These are phyloP conservation scores for Camponotus vicinus DNA, from an alignment of 1,140 invertebrate genomes.

Conservation along the genomic window DNA sequence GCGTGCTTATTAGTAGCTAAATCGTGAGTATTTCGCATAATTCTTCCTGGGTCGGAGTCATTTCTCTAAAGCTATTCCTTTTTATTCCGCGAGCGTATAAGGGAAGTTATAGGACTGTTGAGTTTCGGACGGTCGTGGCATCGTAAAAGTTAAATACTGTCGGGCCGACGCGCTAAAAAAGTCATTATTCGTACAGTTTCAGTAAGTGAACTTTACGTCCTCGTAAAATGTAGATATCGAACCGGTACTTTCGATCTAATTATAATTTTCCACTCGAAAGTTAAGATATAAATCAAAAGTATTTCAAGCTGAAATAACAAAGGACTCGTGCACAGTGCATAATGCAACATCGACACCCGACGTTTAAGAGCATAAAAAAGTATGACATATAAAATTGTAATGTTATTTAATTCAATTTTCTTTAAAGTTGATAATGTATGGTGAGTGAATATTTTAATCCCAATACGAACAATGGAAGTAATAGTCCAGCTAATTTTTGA, in stretches of 20 bases:
- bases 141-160: slow-evolving; percentile 39
- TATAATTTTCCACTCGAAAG: slow-evolving; percentile 26
- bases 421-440: slow-evolving; percentile 8
- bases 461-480: slow-evolving; percentile 18
- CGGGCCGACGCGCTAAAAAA: background rate
- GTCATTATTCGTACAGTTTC: background rate
- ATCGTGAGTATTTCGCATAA: slow-evolving; percentile 45
- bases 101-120: slow-evolving; percentile 11
- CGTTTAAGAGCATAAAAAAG: slow-evolving; percentile 2
- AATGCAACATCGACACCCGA: background rate
- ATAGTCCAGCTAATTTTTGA: slow-evolving; percentile 10
- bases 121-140: slow-evolving; percentile 27
- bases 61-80: slow-evolving; percentile 16
- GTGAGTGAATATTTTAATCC: slow-evolving; percentile 23
- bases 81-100: slow-evolving; percentile 45
- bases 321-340: background rate
- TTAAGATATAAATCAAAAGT: background rate
- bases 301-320: background rate
- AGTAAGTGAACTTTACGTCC: background rate
- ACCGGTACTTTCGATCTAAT: background rate
- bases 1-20: slow-evolving; percentile 47
- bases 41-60: slow-evolving; percentile 53
- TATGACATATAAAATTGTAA: slow-evolving; percentile 29
- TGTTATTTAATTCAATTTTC: slow-evolving; percentile 37
- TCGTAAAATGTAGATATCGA: slow-evolving; percentile 9